Evolutionary conservation across 2,797 vertebrate genomes (phyloP), one percentile per base, ranked within the genome.

Genomic region (Myripristis murdjan): DNA sequence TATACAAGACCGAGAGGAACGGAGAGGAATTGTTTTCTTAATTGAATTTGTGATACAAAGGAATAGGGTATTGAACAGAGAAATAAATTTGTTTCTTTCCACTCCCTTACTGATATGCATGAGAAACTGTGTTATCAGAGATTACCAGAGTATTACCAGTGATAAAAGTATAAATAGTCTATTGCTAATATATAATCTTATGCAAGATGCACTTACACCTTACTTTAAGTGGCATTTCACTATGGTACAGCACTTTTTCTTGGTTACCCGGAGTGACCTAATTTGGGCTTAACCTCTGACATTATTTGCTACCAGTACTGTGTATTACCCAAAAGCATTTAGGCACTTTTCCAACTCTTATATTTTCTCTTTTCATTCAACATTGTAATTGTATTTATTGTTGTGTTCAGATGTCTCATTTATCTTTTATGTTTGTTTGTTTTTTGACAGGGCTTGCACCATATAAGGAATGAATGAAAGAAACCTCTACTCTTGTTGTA

Each of bases 401-500:
- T 14, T 6, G 48, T 47, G 5, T 72, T 81, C 75, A 11, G 8
- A 28, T 64, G 24, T 80, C 67, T 87, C 73, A 85, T 81, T 69
- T 72, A 0, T 67, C 24, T 70, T 51, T 76, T 46, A 16, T 39
- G 15, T 57, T 67, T 63, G 28, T 55, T 39, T 78, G n/a, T 81
- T 60, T 79, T 87, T 86, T 85, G 35, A 79, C 91, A 92, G 92
- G 89, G 43, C 85, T 73, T 84, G 79, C 79, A 74, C 85, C 74
- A 46, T 64, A 26, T 18, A 66, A 75, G 75, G 84, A 89, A 44
- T 81, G 75, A 88, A 70, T 90, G 76, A 92, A 88, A 77, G 68
- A 87, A 85, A 52, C 61, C 15, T 78, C 68, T 39, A 46, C 75
- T 82, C 70, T 70, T 56, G 60, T 64, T 70, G 47, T 82, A 83